Evolutionary conservation across 1,140 invertebrate genomes (phyloP).

Genomic region (Dinothrombium tinctorium): DNA sequence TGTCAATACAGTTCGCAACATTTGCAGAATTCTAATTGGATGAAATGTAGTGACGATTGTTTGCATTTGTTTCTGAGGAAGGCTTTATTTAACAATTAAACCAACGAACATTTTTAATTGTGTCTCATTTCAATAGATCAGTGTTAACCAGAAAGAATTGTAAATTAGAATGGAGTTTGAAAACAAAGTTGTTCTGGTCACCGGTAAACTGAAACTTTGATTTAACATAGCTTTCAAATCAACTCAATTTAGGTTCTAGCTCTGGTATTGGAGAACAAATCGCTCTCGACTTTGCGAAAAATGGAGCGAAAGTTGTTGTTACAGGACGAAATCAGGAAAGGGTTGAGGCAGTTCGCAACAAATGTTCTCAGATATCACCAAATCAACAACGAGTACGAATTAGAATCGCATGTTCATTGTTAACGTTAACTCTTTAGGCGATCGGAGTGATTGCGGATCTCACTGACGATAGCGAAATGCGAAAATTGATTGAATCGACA

Average conservation of each 20-base stretch:
- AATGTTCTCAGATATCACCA: slow-evolving; percentile 5
- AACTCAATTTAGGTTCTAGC: slow-evolving; percentile 1
- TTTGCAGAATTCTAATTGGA: no score
- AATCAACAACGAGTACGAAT: background rate
- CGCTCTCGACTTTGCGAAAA: slow-evolving; percentile 5
- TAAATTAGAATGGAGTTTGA: no score
- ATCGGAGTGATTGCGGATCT: slow-evolving; percentile 14
- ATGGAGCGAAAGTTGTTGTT: slow-evolving; percentile 3
- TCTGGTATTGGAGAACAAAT: slow-evolving; percentile 8
- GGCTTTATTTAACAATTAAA: no score
- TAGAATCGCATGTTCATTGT: background rate
- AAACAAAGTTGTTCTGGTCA: no score
- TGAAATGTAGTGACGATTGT: no score
- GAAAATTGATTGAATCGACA: slow-evolving; percentile 17
- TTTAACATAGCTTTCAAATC: background rate
- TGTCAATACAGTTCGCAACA: no score
- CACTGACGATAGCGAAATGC: slow-evolving; percentile 13
- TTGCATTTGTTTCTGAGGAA: no score
- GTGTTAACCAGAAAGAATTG: no score
- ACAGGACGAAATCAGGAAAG: slow-evolving; percentile 6
- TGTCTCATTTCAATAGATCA: no score
- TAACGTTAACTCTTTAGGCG: background rate
- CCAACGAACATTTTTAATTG: no score
- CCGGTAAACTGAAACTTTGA: no score
- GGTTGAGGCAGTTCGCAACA: background rate